Evolutionary conservation across 2,888 invertebrate species (phyloP), one percentile per base, ranked within the genome.

Genomic region (Synanthedon myopaeformis): DNA sequence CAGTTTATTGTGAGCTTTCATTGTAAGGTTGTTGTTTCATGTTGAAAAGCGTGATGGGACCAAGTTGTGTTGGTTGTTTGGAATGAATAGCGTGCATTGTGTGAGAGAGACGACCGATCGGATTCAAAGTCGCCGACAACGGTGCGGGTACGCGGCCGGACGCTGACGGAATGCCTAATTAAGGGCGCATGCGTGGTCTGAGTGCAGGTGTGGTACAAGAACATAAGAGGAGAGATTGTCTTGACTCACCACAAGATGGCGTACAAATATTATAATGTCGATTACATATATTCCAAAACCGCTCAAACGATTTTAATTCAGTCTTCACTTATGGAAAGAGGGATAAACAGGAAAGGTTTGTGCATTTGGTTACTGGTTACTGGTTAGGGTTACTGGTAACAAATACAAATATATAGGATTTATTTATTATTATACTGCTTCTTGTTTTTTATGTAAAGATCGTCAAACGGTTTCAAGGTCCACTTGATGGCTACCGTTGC

Each of bases 131-230:
- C 70, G 76, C 84, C 85, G 84, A 78, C 76, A 45, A 35, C 35
- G 35, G 35, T 74, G 82, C 78, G 80, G 80, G 79, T 76, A 80
- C 82, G 84, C 76, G 72, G 73, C 80, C 84, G 79, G 82, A 82
- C 83, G 84, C 79, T 73, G 68, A 66, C 70, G 79, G 86, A 86
- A 86, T 86, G 82, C 82, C 82, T 86, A 86, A 86, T 86, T 86
- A 85, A 84, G 82, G 77, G 82, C 84, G 84, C 82, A 86, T 85
- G 86, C 83, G 79, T 79, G 82, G 82, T 82, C 78, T 72, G 64
- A 62, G 64, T 66, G 63, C 55, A 61, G 62, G 60, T 56, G 53
- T 63, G 69, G 69, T 61, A 42, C 59, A 62, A 28, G 35, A 35
- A 10, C 45, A 52, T 55, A 53, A 53, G 17, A 54, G 23, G 19